Evolutionary conservation across 2,888 invertebrate species (phyloP).

Genomic region (Limnephilus auricula): DNA sequence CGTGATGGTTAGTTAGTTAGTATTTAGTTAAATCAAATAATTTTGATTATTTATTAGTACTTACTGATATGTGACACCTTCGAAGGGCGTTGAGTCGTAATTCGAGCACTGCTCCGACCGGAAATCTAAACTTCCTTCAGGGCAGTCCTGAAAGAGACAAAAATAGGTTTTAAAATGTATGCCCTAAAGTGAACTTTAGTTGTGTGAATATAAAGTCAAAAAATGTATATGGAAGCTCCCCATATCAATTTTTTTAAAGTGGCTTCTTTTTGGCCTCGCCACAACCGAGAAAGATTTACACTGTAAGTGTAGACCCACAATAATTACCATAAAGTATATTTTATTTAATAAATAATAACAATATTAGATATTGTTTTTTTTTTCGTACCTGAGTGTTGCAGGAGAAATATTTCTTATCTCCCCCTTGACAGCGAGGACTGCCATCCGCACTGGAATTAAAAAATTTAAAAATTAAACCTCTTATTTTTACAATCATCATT

Average conservation of each 20-base stretch:
- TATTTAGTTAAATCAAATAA: too few relatives aligned
- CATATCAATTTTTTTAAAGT: too few relatives aligned
- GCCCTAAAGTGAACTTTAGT: too few relatives aligned
- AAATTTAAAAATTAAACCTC: neutral
- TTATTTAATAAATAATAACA: neutral
- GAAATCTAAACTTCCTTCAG: constrained; percentile 87
- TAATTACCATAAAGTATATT: neutral
- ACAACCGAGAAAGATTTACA: neutral
- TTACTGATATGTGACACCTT: constrained; percentile 89
- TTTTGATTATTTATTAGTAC: constrained; percentile 68
- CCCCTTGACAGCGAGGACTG: constrained; percentile 83
- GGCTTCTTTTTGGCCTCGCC: too few relatives aligned
- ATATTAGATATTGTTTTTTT: neutral
- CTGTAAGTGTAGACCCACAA: neutral
- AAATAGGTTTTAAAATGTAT: constrained; percentile 24
- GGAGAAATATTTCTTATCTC: constrained; percentile 90
- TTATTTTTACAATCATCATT: neutral
- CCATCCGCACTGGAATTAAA: constrained; percentile 79
- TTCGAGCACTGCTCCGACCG: constrained; percentile 93
- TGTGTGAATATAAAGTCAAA: too few relatives aligned
- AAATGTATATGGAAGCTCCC: too few relatives aligned
- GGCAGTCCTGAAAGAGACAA: constrained; percentile 83
- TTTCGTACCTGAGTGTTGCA: constrained; percentile 89
- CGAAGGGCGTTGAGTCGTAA: constrained; percentile 88
- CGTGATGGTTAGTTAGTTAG: too few relatives aligned